Evolutionary conservation across 2,888 invertebrate genomes (phyloP), one percentile per base, ranked within the genome.

Genomic region (Euclidia mi): DNA sequence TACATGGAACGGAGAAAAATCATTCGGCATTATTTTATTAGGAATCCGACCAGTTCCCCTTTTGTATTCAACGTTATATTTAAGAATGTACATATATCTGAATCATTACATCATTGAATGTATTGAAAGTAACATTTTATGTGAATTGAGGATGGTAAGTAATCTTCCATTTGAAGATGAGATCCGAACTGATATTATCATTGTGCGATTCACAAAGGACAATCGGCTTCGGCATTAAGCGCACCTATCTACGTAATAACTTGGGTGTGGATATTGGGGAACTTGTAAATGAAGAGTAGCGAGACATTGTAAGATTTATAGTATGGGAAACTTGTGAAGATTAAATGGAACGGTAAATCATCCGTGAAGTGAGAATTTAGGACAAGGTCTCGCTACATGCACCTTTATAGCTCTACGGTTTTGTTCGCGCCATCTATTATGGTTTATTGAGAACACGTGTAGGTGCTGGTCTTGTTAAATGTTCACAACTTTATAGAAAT

Each of bases 101-200:
- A 42, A 52, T 45, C 53, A 53, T 29, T 59, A 65, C 55, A 57
- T 50, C 37, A 53, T 47, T 41, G 18, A 37, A 63, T 64, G 58
- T 65, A 78, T 71, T 66, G 74, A 73, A 72, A 76, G 78, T 78
- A 82, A 79, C 81, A 82, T 81, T 82, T 85, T 78, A 79, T 69
- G 71, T 70, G 81, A 76, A 82, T 78, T 62, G 63, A 65, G 75
- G 67, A 75, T 65, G 59, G 61, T 76, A 77, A 76, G 81, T 84
- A 85, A 88, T 85, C 79, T 79, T 68, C 81, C 81, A 83, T 87
- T 84, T 82, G 75, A 79, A 79, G 82, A 86, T 81, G 81, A n/a
- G n/a, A n/a, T n/a, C n/a, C n/a, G n/a, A n/a, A n/a, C n/a, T n/a
- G n/a, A 79, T 79, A 79, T 77, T 77, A 72, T 78, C 78, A 82